Base-by-base conservation (phyloP, 2,113 vertebrate genomes). In the Cisticola juncidis region DNA sequence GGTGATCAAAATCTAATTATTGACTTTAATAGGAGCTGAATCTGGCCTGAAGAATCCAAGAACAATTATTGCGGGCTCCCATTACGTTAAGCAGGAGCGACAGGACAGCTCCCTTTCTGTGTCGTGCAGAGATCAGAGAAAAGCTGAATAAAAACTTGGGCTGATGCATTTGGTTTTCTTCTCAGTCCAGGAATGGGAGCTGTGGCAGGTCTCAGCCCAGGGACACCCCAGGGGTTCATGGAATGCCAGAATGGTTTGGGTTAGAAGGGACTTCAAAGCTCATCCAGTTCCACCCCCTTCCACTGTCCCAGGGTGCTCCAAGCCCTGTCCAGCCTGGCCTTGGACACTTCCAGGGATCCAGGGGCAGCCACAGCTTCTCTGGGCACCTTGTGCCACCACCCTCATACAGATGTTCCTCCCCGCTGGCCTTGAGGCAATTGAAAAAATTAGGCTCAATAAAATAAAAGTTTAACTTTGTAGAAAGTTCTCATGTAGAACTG, bases 1-100 rank as follows among this genome's bases (percentile, higher is more conserved):
- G n/a, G 7, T 76, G 81, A 92, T 91, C 91, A 95, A 95, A 96
- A 95, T 76, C 78, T 92, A 92, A 96, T 95, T 95, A 95, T 81
- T 92, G 89, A 57, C 84, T 91, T 81, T 94, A 94, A 95, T 90
- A 73, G 89, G 86, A 69, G 84, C 48, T 65, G 88, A 92, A 68
- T 89, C 44, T 5, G 8, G 84, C 70, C 83, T 74, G 86, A 94
- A 94, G 78, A 85, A 81, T 38, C 69, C 95, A 76, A 61, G 36
- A 69, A 84, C 91, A 95, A 86, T 91, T 89, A 91, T 50, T 72
- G 50, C 2, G 48, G 40, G 60, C 50, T 84, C 70, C 69, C 1
- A 1, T 56, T 71, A 17, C 36, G 64, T 60, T 91, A 89, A 92
- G 42, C 29, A 21, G 77, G 77, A 91, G 61, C 1, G 11, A 81